Evolutionary conservation across 1,140 invertebrate species (phyloP).

Genomic region (Bombus haemorrhoidalis): DNA sequence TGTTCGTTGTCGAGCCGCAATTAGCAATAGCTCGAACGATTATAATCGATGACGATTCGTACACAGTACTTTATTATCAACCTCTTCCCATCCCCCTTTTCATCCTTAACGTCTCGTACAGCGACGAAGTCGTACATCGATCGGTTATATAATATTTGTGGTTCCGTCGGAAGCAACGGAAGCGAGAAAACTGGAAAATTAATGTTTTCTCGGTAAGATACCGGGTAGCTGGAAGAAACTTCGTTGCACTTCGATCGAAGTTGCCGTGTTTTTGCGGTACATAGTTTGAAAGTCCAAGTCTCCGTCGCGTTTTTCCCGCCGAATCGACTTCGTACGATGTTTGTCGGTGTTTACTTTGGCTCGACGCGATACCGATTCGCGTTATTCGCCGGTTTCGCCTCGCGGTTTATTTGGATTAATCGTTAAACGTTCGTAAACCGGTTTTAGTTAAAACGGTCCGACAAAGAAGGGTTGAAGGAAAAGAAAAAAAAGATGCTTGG

Average conservation of each 20-base stretch:
- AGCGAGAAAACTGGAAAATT: not conserved
- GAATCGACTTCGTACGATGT: not conserved
- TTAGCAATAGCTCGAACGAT: slow-evolving; percentile 40
- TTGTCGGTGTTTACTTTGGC: not conserved
- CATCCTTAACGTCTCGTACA: not conserved
- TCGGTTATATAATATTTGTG: not conserved
- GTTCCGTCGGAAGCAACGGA: not conserved
- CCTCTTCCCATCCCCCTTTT: not conserved
- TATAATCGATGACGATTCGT: slow-evolving; percentile 21
- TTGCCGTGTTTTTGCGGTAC: slow-evolving; percentile 28
- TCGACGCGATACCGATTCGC: not conserved
- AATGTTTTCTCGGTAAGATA: slow-evolving; percentile 10
- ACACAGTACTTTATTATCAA: slow-evolving; percentile 6
- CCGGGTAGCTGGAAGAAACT: not conserved
- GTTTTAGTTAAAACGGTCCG: not conserved
- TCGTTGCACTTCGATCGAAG: slow-evolving; percentile 1
- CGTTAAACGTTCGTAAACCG: not conserved
- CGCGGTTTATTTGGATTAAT: not conserved
- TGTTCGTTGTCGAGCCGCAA: slow-evolving; percentile 33
- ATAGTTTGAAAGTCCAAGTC: not conserved
- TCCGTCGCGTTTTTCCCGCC: not conserved
- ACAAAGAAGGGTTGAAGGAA: not conserved
- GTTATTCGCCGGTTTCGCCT: not conserved
- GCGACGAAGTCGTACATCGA: not conserved
- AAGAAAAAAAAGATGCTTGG: not conserved